These are phyloP conservation scores for Sitophilus oryzae DNA, from an alignment of 1,140 invertebrate species.

Conservation along the genomic window DNA sequence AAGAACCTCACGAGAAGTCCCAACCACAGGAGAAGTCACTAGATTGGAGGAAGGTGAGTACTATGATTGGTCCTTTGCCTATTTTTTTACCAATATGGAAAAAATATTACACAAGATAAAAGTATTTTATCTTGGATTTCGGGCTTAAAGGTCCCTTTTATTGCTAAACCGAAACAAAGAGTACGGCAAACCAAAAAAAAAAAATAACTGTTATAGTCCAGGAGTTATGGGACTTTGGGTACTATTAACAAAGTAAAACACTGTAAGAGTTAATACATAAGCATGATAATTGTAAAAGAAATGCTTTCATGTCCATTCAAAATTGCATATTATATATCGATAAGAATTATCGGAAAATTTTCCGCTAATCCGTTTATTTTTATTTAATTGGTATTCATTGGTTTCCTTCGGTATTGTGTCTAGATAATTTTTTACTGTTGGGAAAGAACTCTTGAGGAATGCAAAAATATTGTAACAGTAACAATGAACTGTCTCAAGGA, in stretches of 20 bases:
- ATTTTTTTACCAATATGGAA: slow-evolving; percentile 2
- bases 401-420: too few relatives aligned
- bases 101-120: slow-evolving; percentile 5
- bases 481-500: too few relatives aligned
- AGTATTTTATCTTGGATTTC: slow-evolving; percentile 4
- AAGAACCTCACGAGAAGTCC: background rate
- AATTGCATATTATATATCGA: slow-evolving; percentile 2
- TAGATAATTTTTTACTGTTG: too few relatives aligned
- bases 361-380: too few relatives aligned
- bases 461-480: too few relatives aligned
- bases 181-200: too few relatives aligned
- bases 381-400: too few relatives aligned
- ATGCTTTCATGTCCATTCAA: slow-evolving; percentile 1
- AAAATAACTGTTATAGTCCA: background rate
- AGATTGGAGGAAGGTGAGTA: background rate
- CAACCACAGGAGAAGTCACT: background rate
- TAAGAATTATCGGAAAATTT: background rate
- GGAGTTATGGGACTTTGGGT: background rate
- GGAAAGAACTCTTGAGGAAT: too few relatives aligned
- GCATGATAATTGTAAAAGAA: background rate
- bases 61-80: too few relatives aligned
- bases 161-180: background rate
- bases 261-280: background rate
- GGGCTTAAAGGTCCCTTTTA: background rate
- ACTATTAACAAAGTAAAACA: background rate